These are phyloP conservation scores for Heliothis peltigera DNA, from an alignment of 2,888 invertebrate species.

Conservation along the genomic window DNA sequence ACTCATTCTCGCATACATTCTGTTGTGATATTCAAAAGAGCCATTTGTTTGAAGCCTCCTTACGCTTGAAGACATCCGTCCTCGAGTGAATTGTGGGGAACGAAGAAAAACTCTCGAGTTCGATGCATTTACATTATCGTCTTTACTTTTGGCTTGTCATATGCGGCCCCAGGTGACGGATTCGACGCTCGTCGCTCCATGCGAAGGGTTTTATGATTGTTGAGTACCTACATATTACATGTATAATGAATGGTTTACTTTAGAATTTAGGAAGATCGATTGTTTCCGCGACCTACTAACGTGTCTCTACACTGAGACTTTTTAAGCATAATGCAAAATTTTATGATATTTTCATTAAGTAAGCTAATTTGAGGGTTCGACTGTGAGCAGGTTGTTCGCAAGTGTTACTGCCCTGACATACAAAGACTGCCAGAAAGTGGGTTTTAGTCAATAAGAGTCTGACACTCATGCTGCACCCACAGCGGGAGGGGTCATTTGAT, in stretches of 20 bases:
- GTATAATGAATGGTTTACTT: constrained; percentile 59
- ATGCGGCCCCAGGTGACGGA: constrained; percentile 66
- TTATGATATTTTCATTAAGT: no score
- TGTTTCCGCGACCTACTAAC: constrained; percentile 14
- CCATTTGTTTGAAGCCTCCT: constrained; percentile 68
- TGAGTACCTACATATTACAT: constrained; percentile 46
- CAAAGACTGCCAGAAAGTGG: no score
- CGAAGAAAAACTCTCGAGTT: constrained; percentile 67
- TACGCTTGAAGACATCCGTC: constrained; percentile 66
- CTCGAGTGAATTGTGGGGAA: constrained; percentile 69
- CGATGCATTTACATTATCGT: constrained; percentile 77
- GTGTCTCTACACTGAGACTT: constrained; percentile 4
- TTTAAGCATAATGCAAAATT: neutral
- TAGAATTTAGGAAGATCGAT: constrained; percentile 56
- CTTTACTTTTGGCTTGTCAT: constrained; percentile 73
- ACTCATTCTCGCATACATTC: constrained; percentile 52
- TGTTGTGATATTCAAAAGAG: constrained; percentile 31
- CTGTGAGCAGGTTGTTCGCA: constrained; percentile 15
- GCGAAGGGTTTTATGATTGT: constrained; percentile 64
- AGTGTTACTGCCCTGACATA: no score
- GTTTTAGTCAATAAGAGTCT: no score
- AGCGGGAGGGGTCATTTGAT: no score
- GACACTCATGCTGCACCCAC: no score
- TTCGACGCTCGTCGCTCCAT: constrained; percentile 56
- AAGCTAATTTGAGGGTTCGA: neutral